phyloP scores from a whole-genome alignment of 2,888 invertebrate species.

The Formica aserva region DNA sequence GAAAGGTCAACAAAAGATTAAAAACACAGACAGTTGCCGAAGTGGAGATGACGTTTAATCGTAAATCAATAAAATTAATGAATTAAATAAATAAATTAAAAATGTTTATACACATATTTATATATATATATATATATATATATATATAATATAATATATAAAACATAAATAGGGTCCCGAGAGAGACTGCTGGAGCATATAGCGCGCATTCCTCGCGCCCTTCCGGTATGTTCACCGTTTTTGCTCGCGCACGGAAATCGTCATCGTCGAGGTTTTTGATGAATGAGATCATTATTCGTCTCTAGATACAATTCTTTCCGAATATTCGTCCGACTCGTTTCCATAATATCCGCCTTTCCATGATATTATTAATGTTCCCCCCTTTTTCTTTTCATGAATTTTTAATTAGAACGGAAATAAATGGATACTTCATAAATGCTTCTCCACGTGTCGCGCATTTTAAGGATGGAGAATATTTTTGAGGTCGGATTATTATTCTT shows the following conservation, averaged over 20 bases:
- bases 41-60: conserved; percentile 84
- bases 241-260: conserved; percentile 59
- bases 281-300: conserved; percentile 60
- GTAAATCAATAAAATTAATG: conserved; percentile 85
- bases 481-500: conserved; percentile 32
- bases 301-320: conserved; percentile 35
- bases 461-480: conserved; percentile 16
- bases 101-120: conserved; percentile 83
- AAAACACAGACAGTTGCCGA: conserved; percentile 75
- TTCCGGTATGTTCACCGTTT: conserved; percentile 45
- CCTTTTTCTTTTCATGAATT: not conserved
- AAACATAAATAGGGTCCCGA: conserved; percentile 85
- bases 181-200: conserved; percentile 83
- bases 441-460: not conserved
- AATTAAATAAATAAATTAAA: conserved; percentile 86
- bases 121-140: conserved; percentile 77
- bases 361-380: not conserved
- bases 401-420: conserved; percentile 32
- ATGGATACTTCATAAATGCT: not conserved
- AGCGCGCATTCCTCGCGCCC: conserved; percentile 79
- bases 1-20: conserved; percentile 68
- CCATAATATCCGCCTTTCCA: not conserved
- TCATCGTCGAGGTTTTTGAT: conserved; percentile 68
- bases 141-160: conserved; percentile 83
- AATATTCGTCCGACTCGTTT: not conserved